Conservation (phyloP, 2,797 vertebrate species). For the Melanotaenia boesemani region DNA sequence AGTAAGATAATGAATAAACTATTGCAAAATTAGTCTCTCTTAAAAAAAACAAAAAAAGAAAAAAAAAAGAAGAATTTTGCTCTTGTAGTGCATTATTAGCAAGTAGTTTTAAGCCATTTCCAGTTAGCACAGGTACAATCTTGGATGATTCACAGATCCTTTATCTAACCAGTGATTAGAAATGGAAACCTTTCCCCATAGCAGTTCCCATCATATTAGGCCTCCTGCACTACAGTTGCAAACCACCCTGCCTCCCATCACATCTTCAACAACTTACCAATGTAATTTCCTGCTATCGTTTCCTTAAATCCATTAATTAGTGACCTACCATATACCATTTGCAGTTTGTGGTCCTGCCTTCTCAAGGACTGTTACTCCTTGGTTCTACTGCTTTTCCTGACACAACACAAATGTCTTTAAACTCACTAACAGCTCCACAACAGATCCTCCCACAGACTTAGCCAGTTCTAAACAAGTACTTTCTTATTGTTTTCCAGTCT, state of each 20-base stretch:
- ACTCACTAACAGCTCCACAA: background rate
- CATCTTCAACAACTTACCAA: background rate
- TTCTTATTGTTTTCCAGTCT: background rate
- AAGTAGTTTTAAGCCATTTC: too few species aligned
- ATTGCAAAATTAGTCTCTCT: too few species aligned
- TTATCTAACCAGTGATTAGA: background rate
- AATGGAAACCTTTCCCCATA: background rate
- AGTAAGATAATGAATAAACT: too few species aligned
- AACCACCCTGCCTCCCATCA: background rate
- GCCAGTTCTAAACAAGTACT: background rate
- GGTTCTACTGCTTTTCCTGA: background rate
- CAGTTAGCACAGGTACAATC: background rate
- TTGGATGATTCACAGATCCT: too few species aligned
- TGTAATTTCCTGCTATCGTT: background rate
- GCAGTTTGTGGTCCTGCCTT: background rate
- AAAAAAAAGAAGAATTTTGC: too few species aligned
- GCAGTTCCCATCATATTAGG: background rate
- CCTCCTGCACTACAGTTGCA: too few species aligned
- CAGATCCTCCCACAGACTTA: background rate
- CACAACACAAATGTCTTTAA: background rate
- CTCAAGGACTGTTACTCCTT: background rate
- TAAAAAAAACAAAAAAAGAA: too few species aligned
- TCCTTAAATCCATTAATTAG: background rate
- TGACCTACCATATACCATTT: background rate
- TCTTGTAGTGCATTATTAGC: too few species aligned